phyloP scores from a whole-genome alignment of 2,113 vertebrate species.

The Kryptolebias marmoratus region DNA sequence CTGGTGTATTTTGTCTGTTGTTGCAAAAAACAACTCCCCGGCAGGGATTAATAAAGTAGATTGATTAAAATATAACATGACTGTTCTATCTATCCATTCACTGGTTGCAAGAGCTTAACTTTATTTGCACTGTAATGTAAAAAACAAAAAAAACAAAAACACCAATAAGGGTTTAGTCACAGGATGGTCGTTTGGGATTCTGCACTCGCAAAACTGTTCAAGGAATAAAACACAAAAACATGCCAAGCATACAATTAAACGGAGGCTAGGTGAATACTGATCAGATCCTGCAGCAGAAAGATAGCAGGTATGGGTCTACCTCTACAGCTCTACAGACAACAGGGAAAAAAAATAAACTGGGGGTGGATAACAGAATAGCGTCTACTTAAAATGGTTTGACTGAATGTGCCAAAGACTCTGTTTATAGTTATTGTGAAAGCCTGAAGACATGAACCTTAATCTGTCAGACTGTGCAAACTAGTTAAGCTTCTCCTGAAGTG shows the following conservation, averaged over 20 bases:
- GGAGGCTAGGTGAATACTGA: constrained; percentile 33
- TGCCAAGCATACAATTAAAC: constrained; percentile 41
- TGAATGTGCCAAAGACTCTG: neutral
- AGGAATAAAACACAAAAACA: constrained; percentile 45
- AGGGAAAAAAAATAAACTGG: neutral
- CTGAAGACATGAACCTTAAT: constrained; percentile 17
- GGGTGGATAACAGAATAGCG: neutral
- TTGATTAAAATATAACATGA: too few species aligned
- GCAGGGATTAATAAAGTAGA: too few species aligned
- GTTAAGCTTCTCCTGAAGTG: constrained; percentile 16
- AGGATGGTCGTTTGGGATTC: too few species aligned
- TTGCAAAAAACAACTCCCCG: too few species aligned
- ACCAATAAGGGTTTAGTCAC: too few species aligned
- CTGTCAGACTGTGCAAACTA: constrained; percentile 33
- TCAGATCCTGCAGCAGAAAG: constrained; percentile 33
- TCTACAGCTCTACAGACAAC: constrained; percentile 23
- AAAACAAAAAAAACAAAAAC: too few species aligned
- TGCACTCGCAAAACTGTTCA: too few species aligned
- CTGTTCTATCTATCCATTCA: too few species aligned
- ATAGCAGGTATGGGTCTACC: constrained; percentile 15
- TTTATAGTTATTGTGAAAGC: constrained; percentile 15
- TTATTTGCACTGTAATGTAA: too few species aligned
- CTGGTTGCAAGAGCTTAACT: too few species aligned
- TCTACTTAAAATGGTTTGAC: neutral
- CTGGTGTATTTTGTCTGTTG: neutral